Conservation (phyloP, 2,888 invertebrate species). For the Plutella xylostella region DNA sequence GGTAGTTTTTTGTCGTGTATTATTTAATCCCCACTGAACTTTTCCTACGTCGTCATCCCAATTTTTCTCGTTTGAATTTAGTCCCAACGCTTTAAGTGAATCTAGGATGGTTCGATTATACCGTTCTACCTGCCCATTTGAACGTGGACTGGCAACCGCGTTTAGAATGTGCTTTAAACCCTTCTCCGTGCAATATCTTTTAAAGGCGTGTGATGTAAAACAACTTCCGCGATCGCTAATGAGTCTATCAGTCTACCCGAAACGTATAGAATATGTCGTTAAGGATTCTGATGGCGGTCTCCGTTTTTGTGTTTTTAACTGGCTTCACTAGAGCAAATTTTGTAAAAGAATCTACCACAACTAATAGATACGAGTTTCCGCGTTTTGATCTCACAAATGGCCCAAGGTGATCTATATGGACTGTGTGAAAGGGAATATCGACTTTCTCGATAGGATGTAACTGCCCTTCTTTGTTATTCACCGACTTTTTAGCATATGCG, state of each 20-base stretch:
- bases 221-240: conserved; percentile 15
- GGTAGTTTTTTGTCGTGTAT: conserved; percentile 5
- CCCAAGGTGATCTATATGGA: conserved; percentile 10
- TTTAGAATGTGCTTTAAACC: conserved; percentile 14
- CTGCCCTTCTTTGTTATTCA: conserved; percentile 25
- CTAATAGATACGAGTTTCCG: conserved; percentile 4
- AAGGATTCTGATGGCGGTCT: conserved; percentile 5
- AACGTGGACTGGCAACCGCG: conserved; percentile 13
- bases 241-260: conserved; percentile 12
- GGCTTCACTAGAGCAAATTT: conserved; percentile 9
- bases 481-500: conserved; percentile 22
- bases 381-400: conserved; percentile 8
- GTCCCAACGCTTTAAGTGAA: background rate
- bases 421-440: conserved; percentile 8
- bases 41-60: conserved; percentile 1
- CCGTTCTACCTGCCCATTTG: conserved; percentile 6
- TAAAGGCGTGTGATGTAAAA: conserved; percentile 15
- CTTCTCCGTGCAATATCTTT: conserved; percentile 7
- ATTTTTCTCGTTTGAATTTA: background rate
- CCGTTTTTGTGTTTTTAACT: conserved; percentile 13
- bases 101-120: conserved; percentile 4
- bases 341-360: conserved; percentile 5
- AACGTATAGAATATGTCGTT: conserved; percentile 16
- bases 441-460: conserved; percentile 18
- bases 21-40: conserved; percentile 4